Conservation (phyloP, 2,888 invertebrate genomes). For the Plebejus melissa region DNA sequence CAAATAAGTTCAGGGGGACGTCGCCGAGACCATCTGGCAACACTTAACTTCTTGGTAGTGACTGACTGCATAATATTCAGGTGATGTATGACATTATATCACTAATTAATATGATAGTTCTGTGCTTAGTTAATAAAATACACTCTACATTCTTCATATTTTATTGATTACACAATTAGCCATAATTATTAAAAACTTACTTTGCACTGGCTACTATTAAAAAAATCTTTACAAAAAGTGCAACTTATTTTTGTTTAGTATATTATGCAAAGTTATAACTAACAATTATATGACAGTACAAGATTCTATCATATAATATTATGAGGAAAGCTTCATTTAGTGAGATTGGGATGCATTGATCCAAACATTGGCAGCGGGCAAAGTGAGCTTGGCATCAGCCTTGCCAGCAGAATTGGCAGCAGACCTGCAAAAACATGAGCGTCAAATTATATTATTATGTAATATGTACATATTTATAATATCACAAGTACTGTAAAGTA, state of each 20-base stretch:
- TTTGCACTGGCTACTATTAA: not conserved
- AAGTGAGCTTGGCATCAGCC: conserved; percentile 55
- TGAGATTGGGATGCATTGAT: conserved; percentile 67
- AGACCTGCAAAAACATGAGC: conserved; percentile 49
- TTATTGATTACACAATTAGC: conserved; percentile 19
- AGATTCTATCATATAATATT: not conserved
- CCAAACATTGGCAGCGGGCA: conserved; percentile 62
- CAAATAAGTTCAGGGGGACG: too few relatives aligned
- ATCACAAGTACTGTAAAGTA: too few relatives aligned
- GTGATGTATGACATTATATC: too few relatives aligned
- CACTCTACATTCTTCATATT: not conserved
- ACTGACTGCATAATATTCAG: too few relatives aligned
- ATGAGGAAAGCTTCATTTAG: conserved; percentile 36
- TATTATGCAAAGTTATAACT: not conserved
- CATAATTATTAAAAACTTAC: not conserved
- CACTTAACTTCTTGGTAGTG: too few relatives aligned
- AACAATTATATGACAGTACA: not conserved
- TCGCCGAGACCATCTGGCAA: too few relatives aligned
- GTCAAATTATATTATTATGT: too few relatives aligned
- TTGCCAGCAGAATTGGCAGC: conserved; percentile 62
- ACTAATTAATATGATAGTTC: too few relatives aligned
- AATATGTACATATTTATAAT: too few relatives aligned
- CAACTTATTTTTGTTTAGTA: not conserved
- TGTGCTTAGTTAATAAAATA: not conserved
- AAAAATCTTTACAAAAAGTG: not conserved